phyloP scores from a whole-genome alignment of 2,888 invertebrate genomes.

The Criorhina ranunculi region DNA sequence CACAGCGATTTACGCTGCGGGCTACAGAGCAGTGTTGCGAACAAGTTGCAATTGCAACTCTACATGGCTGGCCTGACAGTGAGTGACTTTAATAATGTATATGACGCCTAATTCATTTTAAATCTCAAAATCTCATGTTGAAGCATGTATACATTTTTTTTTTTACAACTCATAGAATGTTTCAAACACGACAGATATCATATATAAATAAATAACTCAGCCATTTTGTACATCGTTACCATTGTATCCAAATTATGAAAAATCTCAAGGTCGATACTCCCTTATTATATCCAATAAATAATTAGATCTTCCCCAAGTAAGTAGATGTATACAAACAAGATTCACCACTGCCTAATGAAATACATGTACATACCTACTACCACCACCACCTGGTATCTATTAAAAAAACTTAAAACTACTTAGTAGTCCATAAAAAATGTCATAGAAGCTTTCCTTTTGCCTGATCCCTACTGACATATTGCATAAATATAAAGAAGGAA shows the following conservation, averaged over 20 bases:
- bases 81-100: no score
- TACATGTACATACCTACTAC: background rate
- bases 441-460: constrained; percentile 63
- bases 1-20: no score
- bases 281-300: constrained; percentile 27
- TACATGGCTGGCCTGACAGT: no score
- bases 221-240: no score
- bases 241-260: background rate
- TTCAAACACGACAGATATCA: no score
- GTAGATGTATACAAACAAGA: constrained; percentile 11
- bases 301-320: constrained; percentile 4
- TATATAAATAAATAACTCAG: no score
- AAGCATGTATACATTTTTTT: no score
- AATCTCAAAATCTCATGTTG: no score
- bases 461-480: constrained; percentile 70
- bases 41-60: no score
- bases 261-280: background rate
- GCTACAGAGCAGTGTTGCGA: no score
- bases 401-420: constrained; percentile 71
- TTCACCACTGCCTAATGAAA: constrained; percentile 30
- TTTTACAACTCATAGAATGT: no score
- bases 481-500: constrained; percentile 60
- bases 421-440: constrained; percentile 71
- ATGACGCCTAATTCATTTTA: no score
- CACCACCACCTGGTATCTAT: constrained; percentile 26